A percentile compares a stretch with the other conserved stretches of the same genome.
Conservation (phyloP, 2,797 vertebrate genomes). For the Rhinichthys osculus region DNA sequence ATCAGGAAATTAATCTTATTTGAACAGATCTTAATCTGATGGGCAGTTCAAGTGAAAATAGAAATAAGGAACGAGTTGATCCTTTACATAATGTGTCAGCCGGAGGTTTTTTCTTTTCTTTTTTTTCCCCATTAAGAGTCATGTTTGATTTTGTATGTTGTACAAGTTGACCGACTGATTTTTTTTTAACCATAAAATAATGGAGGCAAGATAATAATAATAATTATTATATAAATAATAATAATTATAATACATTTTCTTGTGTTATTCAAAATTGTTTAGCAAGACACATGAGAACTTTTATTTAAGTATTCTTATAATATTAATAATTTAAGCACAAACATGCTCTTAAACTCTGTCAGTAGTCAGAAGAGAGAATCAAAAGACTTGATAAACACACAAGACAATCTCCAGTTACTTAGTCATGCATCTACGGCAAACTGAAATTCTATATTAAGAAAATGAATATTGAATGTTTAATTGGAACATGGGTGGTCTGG, state of each 20-base stretch:
- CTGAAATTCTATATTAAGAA: conserved; percentile 50
- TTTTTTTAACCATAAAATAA: background rate
- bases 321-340: conserved; percentile 25
- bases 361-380: conserved; percentile 27
- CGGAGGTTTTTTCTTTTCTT: background rate
- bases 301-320: background rate
- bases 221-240: background rate
- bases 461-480: conserved; percentile 60
- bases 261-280: background rate
- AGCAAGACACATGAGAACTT: background rate
- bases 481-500: conserved; percentile 56
- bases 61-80: conserved; percentile 35
- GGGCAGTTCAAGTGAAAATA: conserved; percentile 51
- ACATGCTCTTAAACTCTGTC: conserved; percentile 13
- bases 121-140: background rate
- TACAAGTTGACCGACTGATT: background rate
- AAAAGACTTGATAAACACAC: conserved; percentile 26
- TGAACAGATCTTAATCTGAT: conserved; percentile 62
- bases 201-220: background rate
- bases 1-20: conserved; percentile 66
- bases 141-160: background rate
- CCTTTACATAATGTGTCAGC: conserved; percentile 18
- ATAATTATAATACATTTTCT: background rate
- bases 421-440: conserved; percentile 45
- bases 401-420: conserved; percentile 14